Evolutionary conservation across 2,113 vertebrate genomes (phyloP), one percentile per base, ranked within the genome.

Genomic region (Mellivora capensis): DNA sequence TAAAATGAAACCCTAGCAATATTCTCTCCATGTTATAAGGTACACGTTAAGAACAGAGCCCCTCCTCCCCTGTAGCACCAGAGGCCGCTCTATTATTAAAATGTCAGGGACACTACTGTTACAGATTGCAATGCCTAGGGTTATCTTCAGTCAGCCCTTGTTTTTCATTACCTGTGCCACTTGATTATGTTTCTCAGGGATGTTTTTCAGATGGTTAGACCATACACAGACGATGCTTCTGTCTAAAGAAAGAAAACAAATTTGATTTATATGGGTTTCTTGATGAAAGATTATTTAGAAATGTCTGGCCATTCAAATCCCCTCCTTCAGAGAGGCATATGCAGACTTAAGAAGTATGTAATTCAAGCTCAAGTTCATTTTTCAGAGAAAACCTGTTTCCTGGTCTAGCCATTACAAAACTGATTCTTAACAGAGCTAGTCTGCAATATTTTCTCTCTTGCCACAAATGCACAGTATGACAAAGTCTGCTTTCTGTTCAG

Each of bases 141-240:
- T 88, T 76, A 90, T 93, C 91, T 81, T 62, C 80, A 87, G 52
- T 9, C 49, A 87, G 20, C 49, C 57, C 47, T 76, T 64, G 42
- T 71, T 84, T 47, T 39, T 79, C 94, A 71, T 98, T 98, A 99
- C 98, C 98, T 98, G 96, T 77, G 99, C 99, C 34, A 99, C 99
- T 96, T 99, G 97, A 89, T 98, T 99, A 96, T 99, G 99, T 95
- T 99, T 99, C 93, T 98, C 84, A 0, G 99, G 99, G 72, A 99
- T 98, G 97, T 99, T 99, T 94, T 99, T 76, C 93, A 99, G 39
- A 62, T 99, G 98, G 92, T 98, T 98, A 79, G 98, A 98, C 10
- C 83, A 98, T 96, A 99, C 96, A 77, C 99, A 99, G 67, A 99
- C 95, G 4, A 99, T 98, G 94, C 99, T 99, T 79, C 98, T 94